Evolutionary conservation across 2,797 vertebrate species (phyloP).

Genomic region (Eremophila alpestris): DNA sequence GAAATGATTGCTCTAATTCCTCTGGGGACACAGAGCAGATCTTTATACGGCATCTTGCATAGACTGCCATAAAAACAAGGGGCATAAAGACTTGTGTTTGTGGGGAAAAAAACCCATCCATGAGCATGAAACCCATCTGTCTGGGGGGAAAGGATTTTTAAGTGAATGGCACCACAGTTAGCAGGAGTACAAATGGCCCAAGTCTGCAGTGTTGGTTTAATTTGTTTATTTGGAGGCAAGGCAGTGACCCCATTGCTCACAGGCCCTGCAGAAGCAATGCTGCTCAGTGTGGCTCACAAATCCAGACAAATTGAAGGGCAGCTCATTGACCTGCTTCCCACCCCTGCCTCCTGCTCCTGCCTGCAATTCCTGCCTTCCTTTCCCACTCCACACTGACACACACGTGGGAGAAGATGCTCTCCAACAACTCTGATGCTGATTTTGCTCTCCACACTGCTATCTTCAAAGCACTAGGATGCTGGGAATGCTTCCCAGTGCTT

Average conservation of each 20-base stretch:
- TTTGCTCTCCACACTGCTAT: neutral
- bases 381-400: neutral
- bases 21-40: neutral
- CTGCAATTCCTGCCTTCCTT: neutral
- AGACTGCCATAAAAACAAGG: neutral
- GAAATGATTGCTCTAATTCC: neutral
- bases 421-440: neutral
- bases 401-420: neutral
- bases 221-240: neutral
- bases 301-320: neutral
- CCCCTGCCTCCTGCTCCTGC: neutral
- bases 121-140: neutral
- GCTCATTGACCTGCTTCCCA: neutral
- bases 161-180: neutral
- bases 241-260: neutral
- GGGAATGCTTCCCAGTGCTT: neutral
- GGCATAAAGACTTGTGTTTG: neutral
- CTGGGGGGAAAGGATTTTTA: neutral
- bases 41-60: neutral
- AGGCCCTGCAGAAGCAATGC: neutral
- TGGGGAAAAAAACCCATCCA: rapidly evolving
- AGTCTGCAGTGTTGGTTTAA: neutral
- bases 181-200: neutral
- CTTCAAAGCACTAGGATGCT: neutral
- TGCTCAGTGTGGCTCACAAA: neutral